These are phyloP conservation scores for Tenualosa ilisha DNA, from an alignment of 2,797 vertebrate species.

Conservation along the genomic window DNA sequence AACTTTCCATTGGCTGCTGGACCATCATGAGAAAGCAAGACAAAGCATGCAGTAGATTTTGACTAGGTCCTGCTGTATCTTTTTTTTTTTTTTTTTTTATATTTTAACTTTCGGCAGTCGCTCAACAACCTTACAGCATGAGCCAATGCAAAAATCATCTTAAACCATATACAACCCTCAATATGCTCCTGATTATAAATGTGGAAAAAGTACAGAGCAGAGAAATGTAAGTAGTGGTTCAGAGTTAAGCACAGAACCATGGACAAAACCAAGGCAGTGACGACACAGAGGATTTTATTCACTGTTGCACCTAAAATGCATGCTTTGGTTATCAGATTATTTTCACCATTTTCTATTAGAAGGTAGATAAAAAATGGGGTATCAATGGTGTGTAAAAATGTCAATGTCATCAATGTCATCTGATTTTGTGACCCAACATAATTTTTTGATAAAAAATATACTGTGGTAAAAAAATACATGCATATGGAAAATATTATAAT, in stretches of 20 bases:
- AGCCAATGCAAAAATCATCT: neutral
- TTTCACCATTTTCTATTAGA: neutral
- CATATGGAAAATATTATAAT: too few relatives aligned
- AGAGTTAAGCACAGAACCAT: neutral
- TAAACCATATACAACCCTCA: neutral
- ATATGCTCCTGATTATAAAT: neutral
- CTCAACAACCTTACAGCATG: neutral
- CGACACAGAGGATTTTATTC: neutral
- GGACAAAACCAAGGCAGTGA: neutral
- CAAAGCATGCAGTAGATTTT: neutral
- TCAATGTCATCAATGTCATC: too few relatives aligned
- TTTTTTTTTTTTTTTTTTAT: neutral
- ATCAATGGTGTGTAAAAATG: too few relatives aligned
- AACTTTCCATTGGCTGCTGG: neutral
- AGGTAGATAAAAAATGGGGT: too few relatives aligned
- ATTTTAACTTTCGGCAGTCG: neutral
- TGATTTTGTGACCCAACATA: too few relatives aligned
- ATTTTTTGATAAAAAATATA: too few relatives aligned
- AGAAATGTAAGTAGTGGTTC: neutral
- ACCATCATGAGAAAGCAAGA: neutral
- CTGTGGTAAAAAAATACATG: too few relatives aligned
- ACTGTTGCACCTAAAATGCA: neutral
- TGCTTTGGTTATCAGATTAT: neutral
- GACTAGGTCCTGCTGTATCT: neutral
- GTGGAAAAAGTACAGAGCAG: neutral